Evolutionary conservation across 2,113 vertebrate genomes (phyloP).

Genomic region (Piliocolobus tephrosceles): DNA sequence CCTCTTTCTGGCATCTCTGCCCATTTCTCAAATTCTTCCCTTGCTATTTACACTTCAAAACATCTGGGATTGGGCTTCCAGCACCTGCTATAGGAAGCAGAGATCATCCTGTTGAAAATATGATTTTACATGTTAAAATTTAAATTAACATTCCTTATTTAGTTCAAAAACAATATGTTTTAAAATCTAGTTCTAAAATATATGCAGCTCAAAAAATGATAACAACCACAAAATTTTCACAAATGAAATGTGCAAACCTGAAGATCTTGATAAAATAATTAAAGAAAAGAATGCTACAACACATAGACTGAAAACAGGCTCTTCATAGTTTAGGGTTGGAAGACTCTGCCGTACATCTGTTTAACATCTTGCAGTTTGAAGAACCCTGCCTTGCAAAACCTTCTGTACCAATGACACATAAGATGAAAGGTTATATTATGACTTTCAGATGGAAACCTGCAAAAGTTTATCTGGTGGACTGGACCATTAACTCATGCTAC

Average conservation of each 20-base stretch:
- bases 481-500: conserved; percentile 78
- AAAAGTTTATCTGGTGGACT: conserved; percentile 82
- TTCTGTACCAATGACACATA: conserved; percentile 82
- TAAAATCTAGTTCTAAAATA: conserved; percentile 54
- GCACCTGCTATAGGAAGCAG: conserved; percentile 75
- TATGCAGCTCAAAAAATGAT: conserved; percentile 28
- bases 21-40: conserved; percentile 71
- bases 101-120: conserved; percentile 55
- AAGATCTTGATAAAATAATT: conserved; percentile 77
- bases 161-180: conserved; percentile 51
- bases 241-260: conserved; percentile 72
- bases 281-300: conserved; percentile 69
- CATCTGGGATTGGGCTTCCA: conserved; percentile 72
- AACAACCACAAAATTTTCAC: conserved; percentile 44
- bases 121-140: conserved; percentile 50
- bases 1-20: conserved; percentile 58
- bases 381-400: conserved; percentile 83
- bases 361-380: conserved; percentile 86
- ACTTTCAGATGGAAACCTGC: conserved; percentile 86
- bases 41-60: conserved; percentile 70
- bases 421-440: conserved; percentile 86
- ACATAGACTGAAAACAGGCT: conserved; percentile 79
- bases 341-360: conserved; percentile 82
- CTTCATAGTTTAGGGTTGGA: conserved; percentile 83
- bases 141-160: conserved; percentile 47